Base-by-base conservation (phyloP, 2,888 invertebrate genomes). In the Hylaea fasciaria region DNA sequence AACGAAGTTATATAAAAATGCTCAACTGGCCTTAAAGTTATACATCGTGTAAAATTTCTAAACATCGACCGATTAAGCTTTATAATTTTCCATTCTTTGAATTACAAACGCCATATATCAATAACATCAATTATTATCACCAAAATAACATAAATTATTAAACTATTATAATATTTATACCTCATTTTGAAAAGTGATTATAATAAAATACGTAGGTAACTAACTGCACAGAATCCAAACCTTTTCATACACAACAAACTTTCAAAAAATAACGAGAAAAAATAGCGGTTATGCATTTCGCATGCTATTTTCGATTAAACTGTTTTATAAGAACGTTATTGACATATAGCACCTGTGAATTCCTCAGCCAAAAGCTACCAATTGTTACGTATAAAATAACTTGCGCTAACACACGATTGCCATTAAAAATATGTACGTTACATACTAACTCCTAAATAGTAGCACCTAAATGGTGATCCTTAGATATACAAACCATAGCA, bases 391-490 rank as follows among this genome's bases (percentile, higher is more conserved):
- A 69, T 68, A 68, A 69, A 63, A 69, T 64, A 70, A 67, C 61
- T 66, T 62, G 69, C 67, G 57, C 66, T 50, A 61, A 66, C 67
- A 70, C 66, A 64, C 69, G 57, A 59, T 67, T 74, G 57, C 66
- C 53, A 47, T 65, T 44, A 62, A 63, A 22, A 52, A 57, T n/a
- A n/a, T 45, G 48, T 47, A 62, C 51, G 57, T 67, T 62, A 66
- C 73, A 79, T 71, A 73, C 81, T 83, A 85, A 71, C 16, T 73
- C 82, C 86, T 88, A 87, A 81, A 75, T 84, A 83, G 79, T 89
- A 90, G 90, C 90, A 90, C 90, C 90, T 86, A 82, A 85, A 65
- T 85, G 89, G 88, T 89, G 88, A 80, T 69, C 52, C 63, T 65
- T 68, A 71, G 62, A 76, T 69, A 71, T 76, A 77, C 70, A 74